These are phyloP conservation scores for Margaritifera margaritifera DNA, from an alignment of 2,888 invertebrate genomes.

Conservation along the genomic window DNA sequence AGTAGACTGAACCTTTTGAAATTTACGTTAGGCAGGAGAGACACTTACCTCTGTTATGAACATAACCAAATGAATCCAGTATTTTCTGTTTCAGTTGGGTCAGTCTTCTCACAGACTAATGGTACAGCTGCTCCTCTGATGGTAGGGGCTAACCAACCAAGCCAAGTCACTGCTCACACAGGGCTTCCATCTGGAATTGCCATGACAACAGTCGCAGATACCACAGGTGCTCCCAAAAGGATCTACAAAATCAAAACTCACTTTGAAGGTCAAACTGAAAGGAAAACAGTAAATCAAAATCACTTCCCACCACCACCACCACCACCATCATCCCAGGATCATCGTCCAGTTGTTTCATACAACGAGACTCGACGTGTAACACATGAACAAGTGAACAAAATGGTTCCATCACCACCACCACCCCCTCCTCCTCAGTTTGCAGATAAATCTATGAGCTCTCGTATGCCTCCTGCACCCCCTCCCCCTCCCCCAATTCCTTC, in stretches of 20 bases:
- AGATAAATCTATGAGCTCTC: constrained; percentile 27
- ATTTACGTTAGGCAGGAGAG: too few relatives aligned
- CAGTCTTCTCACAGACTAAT: too few relatives aligned
- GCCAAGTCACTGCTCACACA: too few relatives aligned
- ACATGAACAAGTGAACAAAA: constrained; percentile 24
- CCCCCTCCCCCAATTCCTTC: constrained; percentile 77
- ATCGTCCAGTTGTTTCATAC: constrained; percentile 24
- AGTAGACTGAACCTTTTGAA: too few relatives aligned
- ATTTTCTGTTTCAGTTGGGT: too few relatives aligned
- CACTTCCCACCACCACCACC: constrained; percentile 23
- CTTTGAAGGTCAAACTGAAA: constrained; percentile 46
- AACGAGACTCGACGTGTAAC: constrained; percentile 21
- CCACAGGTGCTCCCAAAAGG: constrained; percentile 31
- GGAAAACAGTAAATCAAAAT: constrained; percentile 33
- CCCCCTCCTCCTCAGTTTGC: constrained; percentile 44
- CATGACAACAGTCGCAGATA: constrained; percentile 7
- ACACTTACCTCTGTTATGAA: too few relatives aligned
- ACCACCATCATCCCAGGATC: constrained; percentile 61
- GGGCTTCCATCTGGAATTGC: neutral
- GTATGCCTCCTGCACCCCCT: constrained; percentile 43
- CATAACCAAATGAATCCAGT: too few relatives aligned
- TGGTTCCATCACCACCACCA: constrained; percentile 45
- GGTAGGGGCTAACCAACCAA: too few relatives aligned
- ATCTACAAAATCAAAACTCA: constrained; percentile 45
- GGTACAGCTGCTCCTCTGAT: too few relatives aligned